phyloP scores from a whole-genome alignment of 1,140 invertebrate genomes.

The Anoplolepis gracilipes region DNA sequence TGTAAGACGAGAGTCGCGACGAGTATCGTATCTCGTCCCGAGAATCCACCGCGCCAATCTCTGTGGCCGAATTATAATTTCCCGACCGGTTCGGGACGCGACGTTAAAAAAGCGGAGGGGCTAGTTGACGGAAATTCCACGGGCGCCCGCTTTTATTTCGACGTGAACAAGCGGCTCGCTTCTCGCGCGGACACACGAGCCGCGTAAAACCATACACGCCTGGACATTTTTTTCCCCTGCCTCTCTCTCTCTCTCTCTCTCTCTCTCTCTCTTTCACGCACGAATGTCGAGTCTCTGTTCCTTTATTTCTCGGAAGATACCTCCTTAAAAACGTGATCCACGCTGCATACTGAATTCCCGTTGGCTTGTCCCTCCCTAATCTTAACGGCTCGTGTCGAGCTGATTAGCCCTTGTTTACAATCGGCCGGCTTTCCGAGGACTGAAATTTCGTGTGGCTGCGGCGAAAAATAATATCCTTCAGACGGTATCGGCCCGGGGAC shows the following conservation, averaged over 20 bases:
- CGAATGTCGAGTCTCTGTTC: constrained; percentile 27
- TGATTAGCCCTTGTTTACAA: constrained; percentile 82
- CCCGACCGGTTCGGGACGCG: constrained; percentile 52
- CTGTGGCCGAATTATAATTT: constrained; percentile 52
- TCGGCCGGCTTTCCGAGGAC: constrained; percentile 59
- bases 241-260: neutral
- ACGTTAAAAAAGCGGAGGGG: constrained; percentile 58
- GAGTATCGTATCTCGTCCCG: constrained; percentile 38
- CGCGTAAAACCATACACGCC: constrained; percentile 32
- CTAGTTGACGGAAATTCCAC: constrained; percentile 60
- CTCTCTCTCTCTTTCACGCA: neutral
- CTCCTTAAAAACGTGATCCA: constrained; percentile 67
- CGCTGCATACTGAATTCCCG: constrained; percentile 65
- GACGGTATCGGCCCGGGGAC: constrained; percentile 52
- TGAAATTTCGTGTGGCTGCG: constrained; percentile 38
- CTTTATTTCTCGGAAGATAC: constrained; percentile 67
- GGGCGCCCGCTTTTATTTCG: constrained; percentile 51
- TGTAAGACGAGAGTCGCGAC: constrained; percentile 40
- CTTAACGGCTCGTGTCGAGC: constrained; percentile 80
- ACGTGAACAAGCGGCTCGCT: constrained; percentile 37
- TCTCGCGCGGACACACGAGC: constrained; percentile 51
- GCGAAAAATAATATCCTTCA: constrained; percentile 45
- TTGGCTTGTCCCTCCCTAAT: constrained; percentile 74
- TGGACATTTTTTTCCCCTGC: constrained; percentile 3
- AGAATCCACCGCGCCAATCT: constrained; percentile 43